Conservation (phyloP, 2,888 invertebrate genomes). For the Drosophila meridiana region DNA sequence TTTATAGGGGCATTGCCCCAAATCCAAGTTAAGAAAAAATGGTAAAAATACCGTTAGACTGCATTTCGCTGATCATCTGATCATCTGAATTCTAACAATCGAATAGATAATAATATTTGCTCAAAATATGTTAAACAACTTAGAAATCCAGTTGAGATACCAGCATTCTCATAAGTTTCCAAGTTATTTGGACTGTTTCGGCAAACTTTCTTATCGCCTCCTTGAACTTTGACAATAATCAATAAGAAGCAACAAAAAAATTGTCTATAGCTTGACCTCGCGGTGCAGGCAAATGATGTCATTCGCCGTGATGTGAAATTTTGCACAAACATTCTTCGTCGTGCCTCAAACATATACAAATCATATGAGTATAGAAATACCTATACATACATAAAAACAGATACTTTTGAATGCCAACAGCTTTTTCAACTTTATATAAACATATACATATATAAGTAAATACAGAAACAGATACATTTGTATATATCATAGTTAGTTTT, state of each 20-base stretch:
- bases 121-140: neutral
- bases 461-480: neutral
- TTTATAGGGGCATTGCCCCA: constrained; percentile 14
- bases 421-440: constrained; percentile 7
- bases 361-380: neutral
- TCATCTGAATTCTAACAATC: neutral
- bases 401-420: constrained; percentile 16
- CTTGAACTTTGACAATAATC: constrained; percentile 68
- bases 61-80: neutral
- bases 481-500: neutral
- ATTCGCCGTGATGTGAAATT: constrained; percentile 39
- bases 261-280: constrained; percentile 46
- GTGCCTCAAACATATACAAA: constrained; percentile 24
- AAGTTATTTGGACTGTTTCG: neutral
- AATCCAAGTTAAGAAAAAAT: neutral
- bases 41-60: neutral
- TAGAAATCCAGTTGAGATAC: neutral
- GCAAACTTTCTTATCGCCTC: constrained; percentile 22
- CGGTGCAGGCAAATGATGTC: constrained; percentile 68
- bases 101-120: neutral
- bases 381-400: neutral
- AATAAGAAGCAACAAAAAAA: constrained; percentile 36
- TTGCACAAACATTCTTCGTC: constrained; percentile 9
- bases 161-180: neutral
- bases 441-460: neutral